Base-by-base conservation (phyloP, 2,888 invertebrate species). In the Hipparchia sbordonii region DNA sequence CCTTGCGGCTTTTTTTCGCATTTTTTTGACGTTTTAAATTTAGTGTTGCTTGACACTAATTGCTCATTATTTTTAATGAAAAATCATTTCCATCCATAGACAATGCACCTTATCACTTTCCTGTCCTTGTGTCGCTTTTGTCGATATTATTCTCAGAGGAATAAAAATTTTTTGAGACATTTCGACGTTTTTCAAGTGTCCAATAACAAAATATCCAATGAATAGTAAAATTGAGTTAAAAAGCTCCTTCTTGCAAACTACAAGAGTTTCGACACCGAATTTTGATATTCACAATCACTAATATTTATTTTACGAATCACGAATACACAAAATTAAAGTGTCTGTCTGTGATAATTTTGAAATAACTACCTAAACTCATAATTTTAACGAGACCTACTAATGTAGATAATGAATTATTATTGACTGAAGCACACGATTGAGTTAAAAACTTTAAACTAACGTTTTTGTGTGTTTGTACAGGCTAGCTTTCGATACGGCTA, bases 41-140 rank as follows among this genome's bases (percentile, higher is more conserved):
- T 85, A 88, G 92, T 91, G 92, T 92, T 92, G 91, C 91, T 89
- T 84, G 83, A 89, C 88, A 87, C 87, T 92, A 91, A 91, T 92
- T 90, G 88, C 87, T 86, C 88, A 88, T 89, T 87, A 88, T 86
- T 87, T 85, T 85, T 85, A 87, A 76, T 78, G 77, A 80, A 81
- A 81, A 77, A 82, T 79, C 73, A 76, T 77, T 79, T 85, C 81
- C 81, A 82, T 82, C 82, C 82, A 82, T 84, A 81, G 79, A 79
- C 79, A 79, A 78, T 73, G 56, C 67, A 54, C 51, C 67, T 59
- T 54, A 59, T 68, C 66, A 70, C 56, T 74, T 39, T 39, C 39
- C 39, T 39, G 39, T 39, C 39, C 39, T 23, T 39, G 39, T 39
- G 39, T 39, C 39, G 3, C 23, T 23, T 0, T 23, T 23, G 23